A percentile compares a stretch with the other conserved stretches of the same genome.
Evolutionary conservation across 2,797 vertebrate species (phyloP).

Genomic region (Fistularia commersonii): DNA sequence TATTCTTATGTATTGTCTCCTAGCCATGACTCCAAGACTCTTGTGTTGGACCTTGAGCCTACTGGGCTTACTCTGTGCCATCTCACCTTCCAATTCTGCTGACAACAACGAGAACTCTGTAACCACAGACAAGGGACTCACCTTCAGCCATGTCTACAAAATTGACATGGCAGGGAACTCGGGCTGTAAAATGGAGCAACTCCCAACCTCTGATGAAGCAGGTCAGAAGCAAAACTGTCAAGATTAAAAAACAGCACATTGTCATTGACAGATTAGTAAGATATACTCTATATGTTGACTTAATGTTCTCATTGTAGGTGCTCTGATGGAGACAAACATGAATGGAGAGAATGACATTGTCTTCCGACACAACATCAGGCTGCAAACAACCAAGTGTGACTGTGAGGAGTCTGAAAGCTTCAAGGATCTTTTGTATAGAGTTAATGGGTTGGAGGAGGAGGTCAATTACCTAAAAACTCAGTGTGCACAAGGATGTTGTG

Average conservation of each 20-base stretch:
- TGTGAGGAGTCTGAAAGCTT: conserved; percentile 76
- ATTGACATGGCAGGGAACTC: conserved; percentile 73
- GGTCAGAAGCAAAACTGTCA: conserved; percentile 39
- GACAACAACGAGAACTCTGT: conserved; percentile 27
- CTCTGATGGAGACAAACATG: conserved; percentile 43
- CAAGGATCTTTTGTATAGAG: conserved; percentile 78
- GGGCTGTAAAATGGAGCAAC: conserved; percentile 70
- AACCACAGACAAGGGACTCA: conserved; percentile 75
- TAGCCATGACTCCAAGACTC: conserved; percentile 66
- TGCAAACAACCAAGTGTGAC: conserved; percentile 75
- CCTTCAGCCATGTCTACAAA: conserved; percentile 86
- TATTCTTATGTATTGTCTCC: conserved; percentile 24
- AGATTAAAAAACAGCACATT: background rate
- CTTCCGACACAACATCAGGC: conserved; percentile 85
- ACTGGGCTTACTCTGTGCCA: conserved; percentile 62
- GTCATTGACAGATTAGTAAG: no score
- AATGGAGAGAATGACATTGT: conserved; percentile 81
- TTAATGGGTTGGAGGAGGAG: conserved; percentile 86
- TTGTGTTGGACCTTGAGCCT: conserved; percentile 52
- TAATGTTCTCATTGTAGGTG: conserved; percentile 25
- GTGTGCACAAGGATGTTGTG: conserved; percentile 81
- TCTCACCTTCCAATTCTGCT: conserved; percentile 40
- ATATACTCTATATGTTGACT: no score
- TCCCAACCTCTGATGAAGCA: conserved; percentile 54
- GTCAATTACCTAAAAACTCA: conserved; percentile 80